Base-by-base conservation (phyloP, 2,888 invertebrate species). In the Ischnus inquisitorius region DNA sequence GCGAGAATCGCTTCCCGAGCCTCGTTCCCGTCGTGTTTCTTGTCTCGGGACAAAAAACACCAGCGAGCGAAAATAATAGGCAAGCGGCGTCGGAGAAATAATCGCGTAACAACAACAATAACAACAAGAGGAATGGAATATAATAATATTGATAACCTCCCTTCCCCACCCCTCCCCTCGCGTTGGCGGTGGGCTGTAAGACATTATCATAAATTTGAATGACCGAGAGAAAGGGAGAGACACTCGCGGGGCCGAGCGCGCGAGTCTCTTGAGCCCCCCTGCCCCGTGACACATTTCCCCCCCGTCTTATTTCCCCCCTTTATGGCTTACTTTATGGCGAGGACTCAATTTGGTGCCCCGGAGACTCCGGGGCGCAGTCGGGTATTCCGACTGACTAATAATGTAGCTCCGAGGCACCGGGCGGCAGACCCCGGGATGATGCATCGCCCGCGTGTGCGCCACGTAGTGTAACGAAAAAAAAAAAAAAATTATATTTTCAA, bases 331-430 rank as follows among this genome's bases (percentile, higher is more conserved):
- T 93, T 93, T 93, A 93, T 93, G 92, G 93, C 92, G 91, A 93
- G 90, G 92, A 93, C 93, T 93, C 92, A 93, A 95, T 95, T 95
- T 94, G 94, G 94, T 90, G 93, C 93, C 93, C 90, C 94, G 77
- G 71, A 79, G 71, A 77, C 82, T 75, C 65, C 34, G 64, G 69
- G 62, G 80, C 78, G 84, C 92, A 91, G 95, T 95, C 95, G 94
- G 57, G 95, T 95, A 94, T 95, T 95, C 95, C 94, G 94, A 94
- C 94, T 95, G 94, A 95, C 95, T 95, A 95, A 95, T 95, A 95
- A 95, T 95, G 95, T 95, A 95, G 82, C 95, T 95, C 94, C 94
- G 94, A 94, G 94, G 95, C 94, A 94, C 95, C 94, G 94, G 94
- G 89, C 89, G 94, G 95, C 94, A 94, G 94, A 94, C 93, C 93